These are phyloP conservation scores for Sphaerodactylus townsendi DNA, from an alignment of 2,113 vertebrate species.

Conservation along the genomic window DNA sequence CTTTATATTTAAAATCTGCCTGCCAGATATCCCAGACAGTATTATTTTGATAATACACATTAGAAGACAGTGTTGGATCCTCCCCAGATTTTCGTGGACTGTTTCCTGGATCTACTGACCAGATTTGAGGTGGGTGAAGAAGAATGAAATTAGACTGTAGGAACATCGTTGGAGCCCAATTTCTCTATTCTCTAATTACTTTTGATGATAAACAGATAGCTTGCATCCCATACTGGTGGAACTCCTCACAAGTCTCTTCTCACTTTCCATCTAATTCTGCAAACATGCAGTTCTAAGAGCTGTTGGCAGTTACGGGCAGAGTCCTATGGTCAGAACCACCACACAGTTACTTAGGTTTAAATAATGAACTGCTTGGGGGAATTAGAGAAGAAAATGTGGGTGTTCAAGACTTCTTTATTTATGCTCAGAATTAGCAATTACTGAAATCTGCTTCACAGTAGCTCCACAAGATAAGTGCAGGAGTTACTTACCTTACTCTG, in stretches of 20 bases:
- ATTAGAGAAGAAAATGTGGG: neutral
- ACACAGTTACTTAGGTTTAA: neutral
- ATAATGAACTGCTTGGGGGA: neutral
- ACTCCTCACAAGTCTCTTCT: neutral
- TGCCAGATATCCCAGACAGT: no score
- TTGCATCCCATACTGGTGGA: neutral
- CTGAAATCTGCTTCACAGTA: neutral
- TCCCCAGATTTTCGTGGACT: neutral
- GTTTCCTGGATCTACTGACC: neutral
- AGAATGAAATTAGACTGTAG: neutral
- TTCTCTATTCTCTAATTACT: neutral
- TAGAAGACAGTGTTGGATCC: neutral
- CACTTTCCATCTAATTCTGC: neutral
- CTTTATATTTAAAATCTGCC: no score
- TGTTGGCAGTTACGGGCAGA: neutral
- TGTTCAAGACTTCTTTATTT: neutral
- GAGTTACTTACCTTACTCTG: constrained; percentile 86
- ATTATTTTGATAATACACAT: neutral
- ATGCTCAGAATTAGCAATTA: neutral
- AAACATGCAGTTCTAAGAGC: neutral
- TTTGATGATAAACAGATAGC: neutral
- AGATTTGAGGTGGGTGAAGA: no score
- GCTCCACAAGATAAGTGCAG: neutral
- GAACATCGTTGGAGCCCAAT: neutral
- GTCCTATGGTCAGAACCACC: neutral